Percentiles rank a stretch among this genome's conserved stretches.
Conservation (phyloP, 1,140 invertebrate genomes). For the Lepeophtheirus salmonis region DNA sequence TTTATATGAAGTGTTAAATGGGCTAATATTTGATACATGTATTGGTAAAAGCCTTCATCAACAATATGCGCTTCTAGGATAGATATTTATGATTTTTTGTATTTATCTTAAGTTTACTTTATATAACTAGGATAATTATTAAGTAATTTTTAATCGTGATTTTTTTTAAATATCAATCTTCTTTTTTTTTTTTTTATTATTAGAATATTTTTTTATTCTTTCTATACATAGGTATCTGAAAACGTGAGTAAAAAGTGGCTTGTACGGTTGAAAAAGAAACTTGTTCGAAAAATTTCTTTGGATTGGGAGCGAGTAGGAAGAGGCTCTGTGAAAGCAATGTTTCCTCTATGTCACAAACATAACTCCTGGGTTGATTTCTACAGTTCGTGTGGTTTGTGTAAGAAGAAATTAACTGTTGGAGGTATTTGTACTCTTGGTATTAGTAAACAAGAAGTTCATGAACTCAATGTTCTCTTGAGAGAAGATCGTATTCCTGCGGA, state of each 20-base stretch:
- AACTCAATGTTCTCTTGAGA: constrained; percentile 42
- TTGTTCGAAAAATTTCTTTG: constrained; percentile 42
- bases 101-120: no score
- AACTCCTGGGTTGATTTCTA: constrained; percentile 41
- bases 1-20: no score
- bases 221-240: constrained; percentile 4
- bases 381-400: constrained; percentile 51
- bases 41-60: no score
- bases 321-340: constrained; percentile 37
- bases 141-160: no score
- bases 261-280: constrained; percentile 44
- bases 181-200: not conserved
- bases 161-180: no score
- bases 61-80: no score
- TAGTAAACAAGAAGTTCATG: constrained; percentile 36
- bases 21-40: no score
- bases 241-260: constrained; percentile 53
- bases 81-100: no score
- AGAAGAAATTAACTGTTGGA: constrained; percentile 46
- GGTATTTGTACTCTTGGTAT: constrained; percentile 23
- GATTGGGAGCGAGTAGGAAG: constrained; percentile 31
- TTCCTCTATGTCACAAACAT: constrained; percentile 33
- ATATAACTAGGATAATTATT: no score
- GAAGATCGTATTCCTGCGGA: constrained; percentile 45
- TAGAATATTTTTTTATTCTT: not conserved